Base-by-base conservation (phyloP, 2,113 vertebrate genomes). In the Labrus mixtus region DNA sequence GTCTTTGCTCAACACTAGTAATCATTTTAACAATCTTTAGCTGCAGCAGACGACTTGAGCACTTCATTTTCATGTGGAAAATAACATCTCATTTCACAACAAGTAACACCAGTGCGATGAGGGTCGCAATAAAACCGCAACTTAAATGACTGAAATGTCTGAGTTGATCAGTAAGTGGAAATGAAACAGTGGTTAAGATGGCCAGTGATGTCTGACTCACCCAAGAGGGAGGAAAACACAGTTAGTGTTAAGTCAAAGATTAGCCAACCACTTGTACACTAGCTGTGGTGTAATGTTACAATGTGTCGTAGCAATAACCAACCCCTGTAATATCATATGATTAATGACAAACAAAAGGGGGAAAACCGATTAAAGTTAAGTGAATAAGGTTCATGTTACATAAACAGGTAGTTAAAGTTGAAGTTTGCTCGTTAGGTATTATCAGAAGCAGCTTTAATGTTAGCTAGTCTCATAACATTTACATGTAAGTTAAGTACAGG, bases 381-480 rank as follows among this genome's bases (percentile, higher is more conserved):
- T 2, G 3, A 39, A 62, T 8, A 10, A 22, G 1, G 17, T 4
- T 10, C 1, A 17, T 1, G 17, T 20, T 22, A 50, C 55, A 67
- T 57, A 37, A 62, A 69, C 83, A 77, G 45, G 73, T 57, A 56
- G 56, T 56, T 22, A 61, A 67, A 79, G 83, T 85, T 76, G 17
- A 81, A 85, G 57, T 87, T 83, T 33, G 10, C n/a, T 10, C 37
- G 43, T 25, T 22, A 10, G 22, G 43, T 10, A 48, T 53, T 72
- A 63, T 46, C 10, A 19, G 25, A 43, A n/a, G 13, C 25, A 11
- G 43, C 15, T 73, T 48, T 4, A 50, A 20, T 45, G 43, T 53
- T 63, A 64, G 53, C 43, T 72, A 4, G 19, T 51, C 8, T 3
- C 16, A 0, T 57, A n/a, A 20, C 20, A 23, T 72, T 0, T 12